These are phyloP conservation scores for Heliconius hermathena DNA, from an alignment of 1,140 invertebrate genomes.

Conservation along the genomic window DNA sequence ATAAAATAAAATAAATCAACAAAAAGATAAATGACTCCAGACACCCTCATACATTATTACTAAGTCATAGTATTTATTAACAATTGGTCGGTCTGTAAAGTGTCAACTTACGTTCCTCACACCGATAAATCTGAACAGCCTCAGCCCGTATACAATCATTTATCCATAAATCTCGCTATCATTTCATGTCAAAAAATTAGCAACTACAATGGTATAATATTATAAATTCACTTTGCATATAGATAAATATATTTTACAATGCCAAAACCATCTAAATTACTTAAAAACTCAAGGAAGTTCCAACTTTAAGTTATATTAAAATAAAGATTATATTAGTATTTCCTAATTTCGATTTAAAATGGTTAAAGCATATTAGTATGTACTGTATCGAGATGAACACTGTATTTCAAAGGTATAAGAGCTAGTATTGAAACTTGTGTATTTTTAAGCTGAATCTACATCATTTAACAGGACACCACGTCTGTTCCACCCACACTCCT, in stretches of 20 bases:
- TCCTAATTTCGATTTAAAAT: neutral
- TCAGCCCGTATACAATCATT: constrained; percentile 36
- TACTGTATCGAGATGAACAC: constrained; percentile 24
- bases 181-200: constrained; percentile 41
- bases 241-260: constrained; percentile 34
- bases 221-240: constrained; percentile 41
- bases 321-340: constrained; percentile 13
- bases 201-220: constrained; percentile 41
- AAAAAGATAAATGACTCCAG: neutral
- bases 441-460: constrained; percentile 40
- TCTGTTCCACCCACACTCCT: constrained; percentile 38
- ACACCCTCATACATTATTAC: neutral
- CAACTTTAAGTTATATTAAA: neutral
- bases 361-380: constrained; percentile 14
- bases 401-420: constrained; percentile 32
- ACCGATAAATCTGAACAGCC: constrained; percentile 26
- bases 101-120: constrained; percentile 13
- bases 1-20: constrained; percentile 1
- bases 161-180: constrained; percentile 38
- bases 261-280: neutral
- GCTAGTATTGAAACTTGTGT: constrained; percentile 33
- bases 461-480: constrained; percentile 42
- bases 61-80: constrained; percentile 13
- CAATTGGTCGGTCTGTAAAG: neutral
- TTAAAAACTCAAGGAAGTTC: neutral